Evolutionary conservation across 2,113 vertebrate genomes (phyloP).

Genomic region (Sebastes schlegelii): DNA sequence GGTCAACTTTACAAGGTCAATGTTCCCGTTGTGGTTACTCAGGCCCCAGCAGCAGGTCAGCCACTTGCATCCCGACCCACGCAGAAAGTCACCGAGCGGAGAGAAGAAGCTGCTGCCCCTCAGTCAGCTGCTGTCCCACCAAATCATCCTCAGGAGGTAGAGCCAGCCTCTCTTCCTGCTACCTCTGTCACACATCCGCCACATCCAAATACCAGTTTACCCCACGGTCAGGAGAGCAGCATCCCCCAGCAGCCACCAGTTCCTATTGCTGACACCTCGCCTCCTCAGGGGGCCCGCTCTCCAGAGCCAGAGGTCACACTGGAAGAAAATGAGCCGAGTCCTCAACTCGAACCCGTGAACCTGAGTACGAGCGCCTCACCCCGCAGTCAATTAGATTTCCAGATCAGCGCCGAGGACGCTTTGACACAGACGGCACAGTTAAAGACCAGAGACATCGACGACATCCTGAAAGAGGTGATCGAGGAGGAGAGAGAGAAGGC

Average conservation of each 20-base stretch:
- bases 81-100: slow-evolving; percentile 81
- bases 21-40: slow-evolving; percentile 93
- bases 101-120: slow-evolving; percentile 56
- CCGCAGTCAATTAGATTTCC: slow-evolving; percentile 57
- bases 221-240: slow-evolving; percentile 33
- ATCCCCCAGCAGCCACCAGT: slow-evolving; percentile 32
- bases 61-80: slow-evolving; percentile 75
- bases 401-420: slow-evolving; percentile 58
- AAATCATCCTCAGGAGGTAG: slow-evolving; percentile 56
- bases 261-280: slow-evolving; percentile 6
- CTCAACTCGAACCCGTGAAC: slow-evolving; percentile 72
- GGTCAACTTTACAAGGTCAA: slow-evolving; percentile 96
- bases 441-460: slow-evolving; percentile 67
- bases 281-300: slow-evolving; percentile 1
- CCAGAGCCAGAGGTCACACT: slow-evolving; percentile 42
- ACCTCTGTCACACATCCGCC: slow-evolving; percentile 18
- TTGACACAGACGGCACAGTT: slow-evolving; percentile 26
- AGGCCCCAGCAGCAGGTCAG: slow-evolving; percentile 84
- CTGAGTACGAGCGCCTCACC: slow-evolving; percentile 37
- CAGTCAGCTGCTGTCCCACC: slow-evolving; percentile 60
- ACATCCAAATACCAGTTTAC: slow-evolving; percentile 11
- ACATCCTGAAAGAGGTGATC: slow-evolving; percentile 75
- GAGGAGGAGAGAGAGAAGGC: slow-evolving; percentile 72
- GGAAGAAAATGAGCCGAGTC: slow-evolving; percentile 58
- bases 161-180: slow-evolving; percentile 48